These are phyloP conservation scores for Drosophila sechellia DNA, from an alignment of 1,140 invertebrate genomes.

Conservation along the genomic window DNA sequence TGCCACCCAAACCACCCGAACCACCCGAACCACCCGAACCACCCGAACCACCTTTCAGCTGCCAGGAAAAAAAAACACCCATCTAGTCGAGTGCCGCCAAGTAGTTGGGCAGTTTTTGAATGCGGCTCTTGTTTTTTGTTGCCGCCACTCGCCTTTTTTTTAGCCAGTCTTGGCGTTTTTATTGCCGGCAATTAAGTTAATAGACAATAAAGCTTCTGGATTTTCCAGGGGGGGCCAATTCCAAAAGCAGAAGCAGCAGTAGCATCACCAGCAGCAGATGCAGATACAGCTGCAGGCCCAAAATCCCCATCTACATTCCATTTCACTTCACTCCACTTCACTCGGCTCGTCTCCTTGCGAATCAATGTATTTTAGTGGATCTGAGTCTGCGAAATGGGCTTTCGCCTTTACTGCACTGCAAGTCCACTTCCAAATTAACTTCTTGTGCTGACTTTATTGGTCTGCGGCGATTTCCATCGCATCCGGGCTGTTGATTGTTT, in stretches of 20 bases:
- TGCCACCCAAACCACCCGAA: neutral
- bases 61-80: neutral
- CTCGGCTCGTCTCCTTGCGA: neutral
- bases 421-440: conserved; percentile 29
- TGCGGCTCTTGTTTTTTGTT: conserved; percentile 21
- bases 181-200: conserved; percentile 74
- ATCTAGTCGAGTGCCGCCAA: conserved; percentile 14
- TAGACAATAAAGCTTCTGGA: conserved; percentile 72
- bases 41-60: no score
- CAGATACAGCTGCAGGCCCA: conserved; percentile 16
- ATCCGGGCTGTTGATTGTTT: neutral
- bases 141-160: conserved; percentile 11
- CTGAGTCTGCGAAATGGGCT: conserved; percentile 10
- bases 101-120: conserved; percentile 51
- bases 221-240: conserved; percentile 26
- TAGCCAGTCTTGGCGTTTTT: conserved; percentile 60
- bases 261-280: conserved; percentile 1
- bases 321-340: neutral
- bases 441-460: conserved; percentile 12
- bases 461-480: neutral
- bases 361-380: conserved; percentile 15
- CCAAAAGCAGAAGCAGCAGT: neutral
- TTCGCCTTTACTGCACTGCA: conserved; percentile 5
- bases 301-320: neutral
- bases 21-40: no score